These are phyloP conservation scores for Dryadula phaetusa DNA, from an alignment of 2,888 invertebrate genomes.

Conservation along the genomic window DNA sequence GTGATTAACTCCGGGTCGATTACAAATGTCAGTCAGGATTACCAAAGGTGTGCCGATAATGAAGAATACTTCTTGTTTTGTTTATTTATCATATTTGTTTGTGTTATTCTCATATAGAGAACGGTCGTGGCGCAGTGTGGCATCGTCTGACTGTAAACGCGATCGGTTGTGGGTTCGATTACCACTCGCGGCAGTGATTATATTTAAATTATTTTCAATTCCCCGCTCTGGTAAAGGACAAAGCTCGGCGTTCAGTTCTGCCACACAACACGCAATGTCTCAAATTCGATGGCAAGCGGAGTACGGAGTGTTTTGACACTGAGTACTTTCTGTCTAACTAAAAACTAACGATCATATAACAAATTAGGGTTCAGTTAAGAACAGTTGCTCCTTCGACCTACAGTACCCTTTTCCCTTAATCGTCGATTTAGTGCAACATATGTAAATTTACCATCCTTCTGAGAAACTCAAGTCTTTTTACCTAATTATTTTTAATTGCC, in stretches of 20 bases:
- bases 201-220: too few species aligned
- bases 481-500: constrained; percentile 85
- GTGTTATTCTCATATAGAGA: background rate
- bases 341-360: too few species aligned
- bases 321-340: too few species aligned
- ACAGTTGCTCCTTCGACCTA: constrained; percentile 36
- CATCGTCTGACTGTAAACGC: too few species aligned
- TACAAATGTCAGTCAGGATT: constrained; percentile 49
- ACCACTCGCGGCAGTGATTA: too few species aligned
- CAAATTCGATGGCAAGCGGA: too few species aligned
- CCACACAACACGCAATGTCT: too few species aligned
- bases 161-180: too few species aligned
- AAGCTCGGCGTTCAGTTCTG: too few species aligned
- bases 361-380: constrained; percentile 16
- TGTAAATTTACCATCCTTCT: constrained; percentile 82
- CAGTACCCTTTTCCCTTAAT: constrained; percentile 79
- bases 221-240: too few species aligned
- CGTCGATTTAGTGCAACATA: constrained; percentile 77
- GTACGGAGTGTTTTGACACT: too few species aligned
- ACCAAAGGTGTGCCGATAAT: constrained; percentile 28
- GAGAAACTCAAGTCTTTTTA: constrained; percentile 76
- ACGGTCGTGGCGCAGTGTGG: too few species aligned
- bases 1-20: constrained; percentile 43
- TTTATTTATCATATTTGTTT: background rate
- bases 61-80: constrained; percentile 1